Evolutionary conservation across 2,113 vertebrate genomes (phyloP).

Genomic region (Rhabdornis inornatus): DNA sequence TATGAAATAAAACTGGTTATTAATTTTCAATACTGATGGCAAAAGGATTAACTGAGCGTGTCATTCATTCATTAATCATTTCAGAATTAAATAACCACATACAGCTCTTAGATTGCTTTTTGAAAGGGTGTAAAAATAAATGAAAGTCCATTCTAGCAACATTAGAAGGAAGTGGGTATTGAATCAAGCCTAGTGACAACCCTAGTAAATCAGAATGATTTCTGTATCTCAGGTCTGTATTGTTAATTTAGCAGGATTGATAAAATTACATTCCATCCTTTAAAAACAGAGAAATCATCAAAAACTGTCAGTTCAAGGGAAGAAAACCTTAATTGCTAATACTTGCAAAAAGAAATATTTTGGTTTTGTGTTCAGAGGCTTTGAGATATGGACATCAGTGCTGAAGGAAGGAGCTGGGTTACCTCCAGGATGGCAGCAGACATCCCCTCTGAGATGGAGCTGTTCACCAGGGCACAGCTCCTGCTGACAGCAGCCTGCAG

Average conservation of each 20-base stretch:
- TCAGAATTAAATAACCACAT: slow-evolving; percentile 27
- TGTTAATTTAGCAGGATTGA: background rate
- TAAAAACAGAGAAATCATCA: background rate
- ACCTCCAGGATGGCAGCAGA: slow-evolving; percentile 95
- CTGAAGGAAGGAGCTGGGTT: background rate
- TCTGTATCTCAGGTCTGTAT: background rate
- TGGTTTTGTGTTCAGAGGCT: background rate
- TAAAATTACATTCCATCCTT: background rate
- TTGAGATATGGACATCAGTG: background rate
- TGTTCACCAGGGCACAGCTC: slow-evolving; percentile 88
- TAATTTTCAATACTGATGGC: slow-evolving; percentile 10
- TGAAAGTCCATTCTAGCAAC: background rate
- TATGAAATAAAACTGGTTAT: slow-evolving; percentile 14
- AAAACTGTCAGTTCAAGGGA: background rate
- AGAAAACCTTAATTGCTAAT: background rate
- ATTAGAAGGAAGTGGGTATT: background rate
- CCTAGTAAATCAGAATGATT: slow-evolving; percentile 17
- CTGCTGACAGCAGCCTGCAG: slow-evolving; percentile 83
- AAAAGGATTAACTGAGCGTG: background rate
- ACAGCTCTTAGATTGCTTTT: background rate
- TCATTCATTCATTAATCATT: slow-evolving; percentile 27
- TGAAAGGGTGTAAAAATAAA: slow-evolving; percentile 35
- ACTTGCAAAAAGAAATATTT: background rate
- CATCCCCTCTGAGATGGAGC: slow-evolving; percentile 93
- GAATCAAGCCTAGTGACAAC: background rate